A percentile compares a stretch with the other conserved stretches of the same genome.
Evolutionary conservation across 2,888 invertebrate species (phyloP).

Genomic region (Eupithecia abbreviata): DNA sequence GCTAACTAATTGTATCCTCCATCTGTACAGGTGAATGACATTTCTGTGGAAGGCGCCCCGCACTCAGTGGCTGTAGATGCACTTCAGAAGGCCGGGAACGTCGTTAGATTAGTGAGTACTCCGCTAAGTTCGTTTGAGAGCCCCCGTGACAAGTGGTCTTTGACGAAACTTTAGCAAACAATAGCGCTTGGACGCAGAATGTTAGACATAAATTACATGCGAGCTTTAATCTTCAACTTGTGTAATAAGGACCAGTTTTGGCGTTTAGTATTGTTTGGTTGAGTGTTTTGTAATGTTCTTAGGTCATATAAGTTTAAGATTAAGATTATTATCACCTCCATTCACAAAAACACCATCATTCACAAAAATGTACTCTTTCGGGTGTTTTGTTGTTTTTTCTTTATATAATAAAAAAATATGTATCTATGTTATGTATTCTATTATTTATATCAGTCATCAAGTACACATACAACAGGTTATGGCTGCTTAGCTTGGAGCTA

Average conservation of each 20-base stretch:
- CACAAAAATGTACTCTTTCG: not conserved
- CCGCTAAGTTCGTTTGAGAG: conserved; percentile 12
- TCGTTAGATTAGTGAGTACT: conserved; percentile 93
- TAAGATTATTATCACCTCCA: too few relatives aligned
- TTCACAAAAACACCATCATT: too few relatives aligned
- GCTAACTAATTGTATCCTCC: not conserved
- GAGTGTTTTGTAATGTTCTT: not conserved
- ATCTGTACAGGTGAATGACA: conserved; percentile 91
- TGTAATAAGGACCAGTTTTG: not conserved
- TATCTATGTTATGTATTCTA: too few relatives aligned
- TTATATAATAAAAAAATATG: too few relatives aligned
- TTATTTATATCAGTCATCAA: too few relatives aligned
- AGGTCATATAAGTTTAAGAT: not conserved
- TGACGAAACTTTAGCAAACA: conserved; percentile 13
- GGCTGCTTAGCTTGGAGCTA: too few relatives aligned
- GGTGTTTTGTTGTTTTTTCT: too few relatives aligned
- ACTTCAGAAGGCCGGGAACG: conserved; percentile 96
- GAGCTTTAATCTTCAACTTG: conserved; percentile 7
- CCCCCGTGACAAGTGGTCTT: conserved; percentile 15
- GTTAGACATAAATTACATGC: conserved; percentile 3
- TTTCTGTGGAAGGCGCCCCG: conserved; percentile 95
- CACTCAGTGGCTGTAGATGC: conserved; percentile 98
- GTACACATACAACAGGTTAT: too few relatives aligned
- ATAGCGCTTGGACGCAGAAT: not conserved
- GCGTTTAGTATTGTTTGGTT: not conserved